These are phyloP conservation scores for Anolis carolinensis DNA, from an alignment of 2,113 vertebrate species.

Conservation along the genomic window DNA sequence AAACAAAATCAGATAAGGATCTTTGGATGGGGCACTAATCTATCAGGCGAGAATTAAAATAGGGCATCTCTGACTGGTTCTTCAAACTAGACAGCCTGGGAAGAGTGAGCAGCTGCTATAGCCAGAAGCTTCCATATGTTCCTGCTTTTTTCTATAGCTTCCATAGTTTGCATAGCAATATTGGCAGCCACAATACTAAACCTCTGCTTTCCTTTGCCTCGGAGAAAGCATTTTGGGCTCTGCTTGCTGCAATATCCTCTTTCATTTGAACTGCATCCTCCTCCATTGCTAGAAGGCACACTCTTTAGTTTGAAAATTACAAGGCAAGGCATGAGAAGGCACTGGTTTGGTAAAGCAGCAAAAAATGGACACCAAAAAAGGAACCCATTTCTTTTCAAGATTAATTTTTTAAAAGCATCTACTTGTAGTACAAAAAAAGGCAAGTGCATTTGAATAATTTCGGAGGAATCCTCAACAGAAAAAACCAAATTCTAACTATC, in stretches of 20 bases:
- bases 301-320: background rate
- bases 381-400: conserved; percentile 33
- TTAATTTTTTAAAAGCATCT: conserved; percentile 32
- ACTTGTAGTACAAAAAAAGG: conserved; percentile 45
- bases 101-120: background rate
- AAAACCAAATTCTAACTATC: conserved; percentile 37
- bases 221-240: background rate
- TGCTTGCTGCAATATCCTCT: background rate
- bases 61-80: background rate
- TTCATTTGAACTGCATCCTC: background rate
- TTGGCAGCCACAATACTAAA: background rate
- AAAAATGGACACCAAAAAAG: conserved; percentile 13
- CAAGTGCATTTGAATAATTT: conserved; percentile 2
- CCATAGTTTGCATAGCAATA: background rate
- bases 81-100: too few species aligned
- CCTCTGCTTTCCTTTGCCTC: background rate
- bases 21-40: background rate
- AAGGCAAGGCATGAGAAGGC: conserved; percentile 44
- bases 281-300: background rate
- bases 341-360: background rate
- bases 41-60: background rate
- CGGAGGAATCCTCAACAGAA: conserved; percentile 33
- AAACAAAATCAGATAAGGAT: background rate
- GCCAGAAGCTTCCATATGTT: background rate
- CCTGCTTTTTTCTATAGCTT: background rate